Base-by-base conservation (phyloP, 2,797 vertebrate species). In the Argya squamiceps region DNA sequence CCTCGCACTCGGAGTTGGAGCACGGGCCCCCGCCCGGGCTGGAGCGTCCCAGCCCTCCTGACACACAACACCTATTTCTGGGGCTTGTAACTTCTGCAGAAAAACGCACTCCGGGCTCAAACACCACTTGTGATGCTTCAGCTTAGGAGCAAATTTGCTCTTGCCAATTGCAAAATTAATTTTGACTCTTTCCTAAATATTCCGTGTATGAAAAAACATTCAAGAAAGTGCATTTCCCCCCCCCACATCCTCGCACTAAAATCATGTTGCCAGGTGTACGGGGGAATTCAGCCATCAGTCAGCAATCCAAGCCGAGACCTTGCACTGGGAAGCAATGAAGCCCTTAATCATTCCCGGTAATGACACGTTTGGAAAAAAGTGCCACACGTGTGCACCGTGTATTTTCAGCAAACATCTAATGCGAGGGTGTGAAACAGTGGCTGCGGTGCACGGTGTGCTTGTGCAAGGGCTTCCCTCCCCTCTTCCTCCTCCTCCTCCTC, bases 271-370 rank as follows among this genome's bases (percentile, higher is more conserved):
- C 64, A 92, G 84, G 94, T 92, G 93, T 84, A 79, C 63, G 11
- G 76, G 85, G 92, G 84, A 85, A 92, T 85, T 75, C 82, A 58
- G 83, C 76, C 49, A 79, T 88, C 92, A 83, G 80, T 59, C 83
- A 12, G 34, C 70, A 52, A 36, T 85, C 76, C 11, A 69, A 92
- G 58, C 50, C 0, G 11, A 95, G 88, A 85, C 84, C 64, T 85
- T 95, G 95, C 79, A 30, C 96, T 56, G 88, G 93, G 92, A 95
- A 97, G 94, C 91, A 84, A 70, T 36, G 94, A 95, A 93, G 95
- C 96, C 92, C 88, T 93, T 95, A 78, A 92, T 96, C 93, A 96
- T 89, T 96, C 64, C 78, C 3, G 2, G 84, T 81, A 94, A 95
- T 71, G 89, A 88, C 88, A 49, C 24, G 87, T 96, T 95, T 84